Conservation (phyloP, 2,888 invertebrate genomes). For the Zygaena filipendulae region DNA sequence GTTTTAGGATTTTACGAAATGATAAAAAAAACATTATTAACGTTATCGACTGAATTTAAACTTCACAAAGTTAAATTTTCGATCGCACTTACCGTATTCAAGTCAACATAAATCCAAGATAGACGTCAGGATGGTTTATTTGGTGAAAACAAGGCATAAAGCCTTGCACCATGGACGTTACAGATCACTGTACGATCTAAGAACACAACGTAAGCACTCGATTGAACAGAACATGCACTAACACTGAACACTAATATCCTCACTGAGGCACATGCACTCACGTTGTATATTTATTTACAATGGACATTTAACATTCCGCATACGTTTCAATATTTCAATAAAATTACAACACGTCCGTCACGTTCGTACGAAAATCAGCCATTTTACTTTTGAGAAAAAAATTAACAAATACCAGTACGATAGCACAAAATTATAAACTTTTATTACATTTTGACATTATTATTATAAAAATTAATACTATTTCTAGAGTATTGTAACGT, state of each 20-base stretch:
- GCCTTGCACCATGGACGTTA: too few species aligned
- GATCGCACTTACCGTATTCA: constrained; percentile 53
- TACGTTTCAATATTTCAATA: too few species aligned
- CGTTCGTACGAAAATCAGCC: constrained; percentile 50
- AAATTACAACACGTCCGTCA: constrained; percentile 53
- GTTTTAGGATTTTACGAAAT: too few species aligned
- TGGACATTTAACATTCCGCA: constrained; percentile 33
- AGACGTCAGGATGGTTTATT: constrained; percentile 39
- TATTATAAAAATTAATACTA: too few species aligned
- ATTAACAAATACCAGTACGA: too few species aligned
- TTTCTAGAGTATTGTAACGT: too few species aligned
- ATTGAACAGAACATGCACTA: constrained; percentile 38
- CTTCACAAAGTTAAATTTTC: too few species aligned
- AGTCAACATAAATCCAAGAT: constrained; percentile 64
- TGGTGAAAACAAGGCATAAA: constrained; percentile 56
- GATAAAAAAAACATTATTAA: too few species aligned
- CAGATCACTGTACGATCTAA: constrained; percentile 29
- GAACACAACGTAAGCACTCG: constrained; percentile 35
- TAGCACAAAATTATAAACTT: too few species aligned
- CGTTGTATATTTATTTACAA: constrained; percentile 46
- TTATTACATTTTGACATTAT: too few species aligned
- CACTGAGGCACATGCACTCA: constrained; percentile 28
- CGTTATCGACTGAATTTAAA: too few species aligned
- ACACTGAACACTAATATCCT: constrained; percentile 31
- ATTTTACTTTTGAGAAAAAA: constrained; percentile 56